A percentile compares a stretch with the other conserved stretches of the same genome.
Conservation (phyloP, 2,797 vertebrate species). For the Triplophysa bombifrons region DNA sequence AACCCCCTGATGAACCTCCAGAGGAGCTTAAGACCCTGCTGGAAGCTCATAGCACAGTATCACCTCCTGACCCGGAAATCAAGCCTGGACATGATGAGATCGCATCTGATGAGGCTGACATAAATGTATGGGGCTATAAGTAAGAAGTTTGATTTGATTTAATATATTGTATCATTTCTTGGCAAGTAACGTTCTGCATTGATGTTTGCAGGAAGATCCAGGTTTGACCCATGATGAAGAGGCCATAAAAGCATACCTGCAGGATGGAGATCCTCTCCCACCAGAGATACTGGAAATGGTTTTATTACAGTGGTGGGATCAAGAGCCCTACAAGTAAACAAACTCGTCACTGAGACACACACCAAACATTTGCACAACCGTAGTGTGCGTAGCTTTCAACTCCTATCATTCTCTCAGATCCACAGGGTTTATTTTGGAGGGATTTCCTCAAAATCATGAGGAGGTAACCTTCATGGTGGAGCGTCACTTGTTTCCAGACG, state of each 20-base stretch:
- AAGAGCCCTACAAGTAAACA: slow-evolving; percentile 88
- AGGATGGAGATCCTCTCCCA: slow-evolving; percentile 73
- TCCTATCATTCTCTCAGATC: slow-evolving; percentile 69
- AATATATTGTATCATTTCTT: not conserved
- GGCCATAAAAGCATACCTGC: slow-evolving; percentile 83
- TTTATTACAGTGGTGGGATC: slow-evolving; percentile 84
- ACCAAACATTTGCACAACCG: not conserved
- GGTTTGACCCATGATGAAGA: slow-evolving; percentile 84
- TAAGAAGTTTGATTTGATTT: not conserved
- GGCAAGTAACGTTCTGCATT: slow-evolving; percentile 15
- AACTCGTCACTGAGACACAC: not conserved
- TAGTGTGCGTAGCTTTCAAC: not conserved
- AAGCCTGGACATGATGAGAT: slow-evolving; percentile 39
- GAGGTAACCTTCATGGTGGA: slow-evolving; percentile 83
- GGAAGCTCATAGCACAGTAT: slow-evolving; percentile 13
- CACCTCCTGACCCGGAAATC: slow-evolving; percentile 13
- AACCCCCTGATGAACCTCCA: slow-evolving; percentile 65
- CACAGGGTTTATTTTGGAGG: slow-evolving; percentile 92
- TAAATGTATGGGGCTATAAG: slow-evolving; percentile 48
- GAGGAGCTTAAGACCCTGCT: slow-evolving; percentile 62
- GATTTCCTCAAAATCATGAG: slow-evolving; percentile 82
- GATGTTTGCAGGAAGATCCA: slow-evolving; percentile 62
- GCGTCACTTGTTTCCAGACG: slow-evolving; percentile 84
- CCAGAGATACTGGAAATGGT: slow-evolving; percentile 81
- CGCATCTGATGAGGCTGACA: slow-evolving; percentile 19